Percentiles rank a stretch among this genome's conserved stretches.
These are phyloP conservation scores for Microcebus jonahi DNA, from an alignment of 2,113 vertebrate species.

Conservation along the genomic window DNA sequence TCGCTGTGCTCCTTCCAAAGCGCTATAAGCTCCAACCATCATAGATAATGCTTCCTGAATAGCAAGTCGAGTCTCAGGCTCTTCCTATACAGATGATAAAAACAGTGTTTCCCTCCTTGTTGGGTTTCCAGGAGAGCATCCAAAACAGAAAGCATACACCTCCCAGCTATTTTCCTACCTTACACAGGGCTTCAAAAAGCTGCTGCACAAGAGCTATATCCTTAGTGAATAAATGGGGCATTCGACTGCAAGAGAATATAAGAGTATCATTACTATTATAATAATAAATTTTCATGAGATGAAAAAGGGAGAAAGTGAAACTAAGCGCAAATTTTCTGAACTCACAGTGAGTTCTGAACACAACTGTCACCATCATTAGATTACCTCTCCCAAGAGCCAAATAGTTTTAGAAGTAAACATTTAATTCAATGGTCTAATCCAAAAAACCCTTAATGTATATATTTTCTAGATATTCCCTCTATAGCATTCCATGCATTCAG, in stretches of 20 bases:
- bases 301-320: slow-evolving; percentile 15
- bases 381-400: not conserved
- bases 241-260: slow-evolving; percentile 89
- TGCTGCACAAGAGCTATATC: slow-evolving; percentile 98
- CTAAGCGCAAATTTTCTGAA: not conserved
- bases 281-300: not conserved
- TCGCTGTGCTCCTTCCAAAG: slow-evolving; percentile 95
- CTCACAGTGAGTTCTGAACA: not conserved
- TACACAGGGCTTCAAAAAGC: slow-evolving; percentile 98
- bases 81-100: slow-evolving; percentile 88
- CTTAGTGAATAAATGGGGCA: slow-evolving; percentile 99
- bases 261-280: not conserved
- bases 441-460: slow-evolving; percentile 9
- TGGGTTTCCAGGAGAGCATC: not conserved
- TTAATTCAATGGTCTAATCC: slow-evolving; percentile 26
- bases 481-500: slow-evolving; percentile 65
- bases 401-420: slow-evolving; percentile 18
- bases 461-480: not conserved
- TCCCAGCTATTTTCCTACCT: slow-evolving; percentile 86
- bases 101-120: not conserved
- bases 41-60: slow-evolving; percentile 98
- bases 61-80: slow-evolving; percentile 95
- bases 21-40: slow-evolving; percentile 98
- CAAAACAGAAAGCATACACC: slow-evolving; percentile 14
- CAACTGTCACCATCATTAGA: not conserved